Evolutionary conservation across 2,113 vertebrate genomes (phyloP).

Genomic region (Corythaeola cristata): DNA sequence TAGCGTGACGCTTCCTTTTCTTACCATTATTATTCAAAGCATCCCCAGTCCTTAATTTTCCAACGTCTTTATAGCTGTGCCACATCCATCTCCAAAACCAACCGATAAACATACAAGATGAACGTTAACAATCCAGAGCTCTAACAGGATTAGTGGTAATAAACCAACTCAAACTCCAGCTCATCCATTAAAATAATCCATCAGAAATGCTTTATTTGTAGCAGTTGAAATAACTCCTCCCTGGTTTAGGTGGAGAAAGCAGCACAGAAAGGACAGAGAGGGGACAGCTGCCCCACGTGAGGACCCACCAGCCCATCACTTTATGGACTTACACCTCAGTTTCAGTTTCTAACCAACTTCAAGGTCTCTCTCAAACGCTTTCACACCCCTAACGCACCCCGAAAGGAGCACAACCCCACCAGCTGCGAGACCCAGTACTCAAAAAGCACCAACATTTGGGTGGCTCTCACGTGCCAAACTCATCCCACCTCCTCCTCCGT

Average conservation of each 20-base stretch:
- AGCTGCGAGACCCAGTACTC: neutral
- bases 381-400: accelerated
- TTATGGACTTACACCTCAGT: accelerated
- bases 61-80: neutral
- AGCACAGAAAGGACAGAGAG: too few relatives aligned
- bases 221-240: neutral
- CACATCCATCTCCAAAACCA: neutral
- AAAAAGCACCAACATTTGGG: accelerated
- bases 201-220: neutral
- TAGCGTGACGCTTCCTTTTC: neutral
- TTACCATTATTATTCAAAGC: neutral
- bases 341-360: accelerated
- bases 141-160: neutral
- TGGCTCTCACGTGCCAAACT: accelerated
- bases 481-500: neutral
- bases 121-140: neutral
- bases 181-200: neutral
- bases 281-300: neutral
- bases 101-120: neutral
- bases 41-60: neutral
- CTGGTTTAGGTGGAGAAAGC: neutral
- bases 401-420: accelerated
- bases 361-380: neutral
- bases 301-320: neutral
- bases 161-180: neutral